Base-by-base conservation (phyloP, 2,113 vertebrate genomes). In the Triplophysa rosa region DNA sequence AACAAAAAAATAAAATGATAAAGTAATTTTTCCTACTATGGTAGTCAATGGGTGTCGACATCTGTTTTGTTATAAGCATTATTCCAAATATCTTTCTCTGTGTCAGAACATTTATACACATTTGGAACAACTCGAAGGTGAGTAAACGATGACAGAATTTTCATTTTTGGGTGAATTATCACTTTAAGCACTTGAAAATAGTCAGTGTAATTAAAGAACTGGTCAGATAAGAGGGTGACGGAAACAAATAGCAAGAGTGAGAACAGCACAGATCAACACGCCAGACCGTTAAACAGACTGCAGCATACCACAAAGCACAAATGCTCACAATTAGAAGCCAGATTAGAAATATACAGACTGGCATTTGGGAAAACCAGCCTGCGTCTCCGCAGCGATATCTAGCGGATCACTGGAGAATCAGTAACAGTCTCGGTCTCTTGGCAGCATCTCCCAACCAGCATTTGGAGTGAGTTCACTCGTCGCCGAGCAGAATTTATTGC, bases 291-390 rank as follows among this genome's bases (percentile, higher is more conserved):
- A 67, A 69, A 69, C 19, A 62, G 29, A 23, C n/a, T 6, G 42
- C 29, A 80, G 56, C 71, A 42, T 47, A 17, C 26, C 52, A 76
- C 42, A 67, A 49, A 37, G 52, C 52, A 71, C 14, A 45, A 62
- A 49, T n/a, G 56, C 4, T 23, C 65, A 67, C 45, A 76, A 12
- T 76, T 26, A 37, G 66, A 73, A 72, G 78, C 68, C 67, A 56
- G 21, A 40, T 40, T 16, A 80, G 58, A 52, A 42, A 64, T 9
- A 69, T 40, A 19, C n/a, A 68, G 29, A 79, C 2, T 21, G n/a
- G 54, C 54, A 58, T 21, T 58, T 21, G 54, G 54, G 54, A 58
- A 58, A 58, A 58, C 8, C 54, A 71, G 26, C 17, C 68, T 71
- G 49, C 17, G 4, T 52, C 23, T 68, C 19, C 4, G 7, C 16